Evolutionary conservation across 2,797 vertebrate genomes (phyloP).

Genomic region (Bovichtus variegatus): DNA sequence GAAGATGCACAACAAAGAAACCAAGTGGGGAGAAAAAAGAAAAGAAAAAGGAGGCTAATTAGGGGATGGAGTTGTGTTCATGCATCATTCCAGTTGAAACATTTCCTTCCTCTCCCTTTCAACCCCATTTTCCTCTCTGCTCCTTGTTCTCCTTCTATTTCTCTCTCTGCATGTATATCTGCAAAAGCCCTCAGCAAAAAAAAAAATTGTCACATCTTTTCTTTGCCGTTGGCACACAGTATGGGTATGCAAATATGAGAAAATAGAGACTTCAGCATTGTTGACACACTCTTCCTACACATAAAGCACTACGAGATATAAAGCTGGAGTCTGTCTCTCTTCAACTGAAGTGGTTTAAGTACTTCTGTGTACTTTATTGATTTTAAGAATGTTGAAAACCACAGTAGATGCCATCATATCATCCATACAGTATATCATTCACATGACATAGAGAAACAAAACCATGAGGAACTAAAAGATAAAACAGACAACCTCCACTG

Average conservation of each 20-base stretch:
- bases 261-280: constrained; percentile 73
- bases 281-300: constrained; percentile 67
- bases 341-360: constrained; percentile 64
- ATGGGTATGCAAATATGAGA: constrained; percentile 76
- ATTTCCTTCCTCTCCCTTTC: constrained; percentile 61
- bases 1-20: constrained; percentile 65
- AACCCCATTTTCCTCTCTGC: constrained; percentile 49
- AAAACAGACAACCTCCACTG: constrained; percentile 81
- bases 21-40: not conserved
- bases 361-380: constrained; percentile 84
- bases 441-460: constrained; percentile 79
- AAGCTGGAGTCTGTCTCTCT: constrained; percentile 53
- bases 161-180: constrained; percentile 53
- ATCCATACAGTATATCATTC: constrained; percentile 84
- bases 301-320: constrained; percentile 58
- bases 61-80: constrained; percentile 68
- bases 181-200: constrained; percentile 54
- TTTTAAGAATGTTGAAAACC: constrained; percentile 81
- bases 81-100: constrained; percentile 73
- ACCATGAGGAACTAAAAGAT: constrained; percentile 68
- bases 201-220: constrained; percentile 65
- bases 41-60: constrained; percentile 67
- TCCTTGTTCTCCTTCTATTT: constrained; percentile 16
- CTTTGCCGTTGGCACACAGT: constrained; percentile 70
- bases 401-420: constrained; percentile 85